phyloP scores from a whole-genome alignment of 2,113 vertebrate genomes.

The Oreotragus oreotragus region DNA sequence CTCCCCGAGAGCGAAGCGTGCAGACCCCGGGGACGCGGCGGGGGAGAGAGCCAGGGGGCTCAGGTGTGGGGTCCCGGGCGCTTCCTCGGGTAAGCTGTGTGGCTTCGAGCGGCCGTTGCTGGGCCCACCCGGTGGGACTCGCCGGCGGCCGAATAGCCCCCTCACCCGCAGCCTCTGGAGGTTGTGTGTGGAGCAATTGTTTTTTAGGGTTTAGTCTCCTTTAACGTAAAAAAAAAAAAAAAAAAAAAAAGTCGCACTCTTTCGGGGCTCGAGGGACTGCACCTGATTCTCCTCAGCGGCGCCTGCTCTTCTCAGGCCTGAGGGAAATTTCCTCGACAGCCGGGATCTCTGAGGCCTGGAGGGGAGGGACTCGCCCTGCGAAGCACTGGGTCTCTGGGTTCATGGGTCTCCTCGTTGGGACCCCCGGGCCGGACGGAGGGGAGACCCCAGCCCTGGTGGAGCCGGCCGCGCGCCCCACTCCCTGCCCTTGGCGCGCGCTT shows the following conservation, averaged over 20 bases:
- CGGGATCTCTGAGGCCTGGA: background rate
- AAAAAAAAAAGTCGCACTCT: background rate
- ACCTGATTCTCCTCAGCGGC: background rate
- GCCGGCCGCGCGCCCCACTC: too few species aligned
- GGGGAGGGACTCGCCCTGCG: background rate
- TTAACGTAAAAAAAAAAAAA: background rate
- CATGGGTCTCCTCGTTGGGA: background rate
- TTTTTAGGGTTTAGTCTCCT: background rate
- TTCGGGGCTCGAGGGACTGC: background rate
- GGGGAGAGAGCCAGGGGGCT: background rate
- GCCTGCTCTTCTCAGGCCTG: background rate
- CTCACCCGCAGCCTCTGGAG: background rate
- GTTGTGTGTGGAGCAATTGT: fast-evolving
- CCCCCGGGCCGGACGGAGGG: background rate
- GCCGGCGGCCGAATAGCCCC: background rate
- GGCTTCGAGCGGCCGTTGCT: background rate
- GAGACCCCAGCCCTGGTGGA: background rate
- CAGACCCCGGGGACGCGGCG: background rate
- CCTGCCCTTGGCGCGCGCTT: background rate
- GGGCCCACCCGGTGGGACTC: background rate
- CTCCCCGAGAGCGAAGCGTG: background rate
- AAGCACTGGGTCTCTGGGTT: background rate
- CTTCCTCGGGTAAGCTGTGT: background rate
- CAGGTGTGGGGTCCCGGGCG: background rate
- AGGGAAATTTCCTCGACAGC: background rate